Conservation (phyloP, 2,888 invertebrate genomes). For the Oscheius sp. region DNA sequence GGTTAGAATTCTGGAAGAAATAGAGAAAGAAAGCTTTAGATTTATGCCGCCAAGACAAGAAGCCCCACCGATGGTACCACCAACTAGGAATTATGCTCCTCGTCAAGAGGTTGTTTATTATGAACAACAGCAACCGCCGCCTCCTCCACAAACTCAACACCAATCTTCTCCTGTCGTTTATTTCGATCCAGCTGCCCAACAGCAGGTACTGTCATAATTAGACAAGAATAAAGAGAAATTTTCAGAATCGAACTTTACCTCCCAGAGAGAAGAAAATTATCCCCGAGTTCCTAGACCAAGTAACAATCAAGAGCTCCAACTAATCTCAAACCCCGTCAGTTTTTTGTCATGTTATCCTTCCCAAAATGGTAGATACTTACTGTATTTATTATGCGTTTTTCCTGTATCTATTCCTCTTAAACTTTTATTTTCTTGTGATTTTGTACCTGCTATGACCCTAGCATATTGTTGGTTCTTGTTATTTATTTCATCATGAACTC, state of each 20-base stretch:
- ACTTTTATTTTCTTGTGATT: background rate
- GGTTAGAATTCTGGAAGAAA: background rate
- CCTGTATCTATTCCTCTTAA: background rate
- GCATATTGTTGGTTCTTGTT: constrained; percentile 16
- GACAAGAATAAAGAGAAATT: background rate
- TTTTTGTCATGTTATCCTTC: background rate
- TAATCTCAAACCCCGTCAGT: background rate
- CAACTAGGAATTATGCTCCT: background rate
- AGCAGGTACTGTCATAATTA: background rate
- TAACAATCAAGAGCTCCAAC: constrained; percentile 23
- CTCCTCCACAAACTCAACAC: background rate
- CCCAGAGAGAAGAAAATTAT: constrained; percentile 32
- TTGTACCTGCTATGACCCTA: background rate
- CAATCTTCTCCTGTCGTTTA: constrained; percentile 23
- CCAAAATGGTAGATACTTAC: background rate
- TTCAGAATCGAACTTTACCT: constrained; percentile 7
- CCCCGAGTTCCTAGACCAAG: no score
- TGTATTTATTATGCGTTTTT: constrained; percentile 13
- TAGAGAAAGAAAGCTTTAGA: background rate
- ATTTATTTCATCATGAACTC: constrained; percentile 18
- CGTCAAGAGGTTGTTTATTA: constrained; percentile 22
- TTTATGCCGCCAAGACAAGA: background rate
- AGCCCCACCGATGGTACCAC: background rate
- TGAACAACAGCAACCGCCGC: background rate
- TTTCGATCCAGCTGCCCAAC: constrained; percentile 25